A percentile compares a stretch with the other conserved stretches of the same genome.
Evolutionary conservation across 2,113 vertebrate species (phyloP).

Genomic region (Natator depressus): DNA sequence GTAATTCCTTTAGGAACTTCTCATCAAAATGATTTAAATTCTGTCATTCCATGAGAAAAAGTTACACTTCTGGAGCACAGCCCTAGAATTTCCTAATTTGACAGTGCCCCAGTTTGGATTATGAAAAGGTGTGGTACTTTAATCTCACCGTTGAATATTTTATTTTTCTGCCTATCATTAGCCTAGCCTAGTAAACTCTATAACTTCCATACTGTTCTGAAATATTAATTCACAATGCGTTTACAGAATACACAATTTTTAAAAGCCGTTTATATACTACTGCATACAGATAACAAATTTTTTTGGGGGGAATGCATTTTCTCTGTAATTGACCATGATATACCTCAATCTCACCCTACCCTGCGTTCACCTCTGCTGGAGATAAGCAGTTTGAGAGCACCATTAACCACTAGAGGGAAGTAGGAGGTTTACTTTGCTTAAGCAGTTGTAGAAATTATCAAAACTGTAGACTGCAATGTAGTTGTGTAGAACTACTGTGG

Average conservation of each 20-base stretch:
- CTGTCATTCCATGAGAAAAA: rapidly evolving
- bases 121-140: background rate
- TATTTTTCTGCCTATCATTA: background rate
- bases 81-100: background rate
- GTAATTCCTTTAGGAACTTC: background rate
- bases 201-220: background rate
- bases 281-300: background rate
- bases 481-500: background rate
- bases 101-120: rapidly evolving
- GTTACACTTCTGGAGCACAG: background rate
- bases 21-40: background rate
- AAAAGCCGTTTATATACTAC: background rate
- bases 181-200: background rate
- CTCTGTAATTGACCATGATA: background rate
- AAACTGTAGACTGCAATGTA: background rate
- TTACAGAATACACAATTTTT: background rate
- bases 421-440: background rate
- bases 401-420: background rate
- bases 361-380: rapidly evolving
- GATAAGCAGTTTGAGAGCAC: rapidly evolving
- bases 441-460: background rate
- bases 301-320: background rate
- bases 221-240: background rate
- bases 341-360: background rate
- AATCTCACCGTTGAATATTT: rapidly evolving